Conservation (phyloP, 2,888 invertebrate species). For the Drepana falcataria region DNA sequence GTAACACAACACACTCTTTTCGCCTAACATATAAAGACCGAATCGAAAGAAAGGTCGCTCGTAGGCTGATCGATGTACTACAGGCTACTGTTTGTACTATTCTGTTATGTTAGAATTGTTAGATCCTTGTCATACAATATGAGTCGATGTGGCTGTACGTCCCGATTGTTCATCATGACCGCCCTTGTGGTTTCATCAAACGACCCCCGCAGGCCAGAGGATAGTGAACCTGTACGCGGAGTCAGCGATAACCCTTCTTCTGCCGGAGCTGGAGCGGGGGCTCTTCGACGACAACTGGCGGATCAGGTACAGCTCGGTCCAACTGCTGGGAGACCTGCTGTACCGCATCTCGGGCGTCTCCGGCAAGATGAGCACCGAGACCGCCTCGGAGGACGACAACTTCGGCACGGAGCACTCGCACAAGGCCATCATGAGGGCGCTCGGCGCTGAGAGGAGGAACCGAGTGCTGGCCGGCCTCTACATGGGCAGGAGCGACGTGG, state of each 20-base stretch:
- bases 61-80: too few relatives aligned
- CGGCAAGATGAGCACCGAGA: conserved; percentile 99
- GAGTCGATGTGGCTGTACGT: too few relatives aligned
- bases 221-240: conserved; percentile 98
- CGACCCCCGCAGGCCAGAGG: conserved; percentile 81
- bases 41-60: too few relatives aligned
- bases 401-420: conserved; percentile 98
- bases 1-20: too few relatives aligned
- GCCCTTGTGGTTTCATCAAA: too few relatives aligned
- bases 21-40: too few relatives aligned
- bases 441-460: conserved; percentile 94
- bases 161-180: too few relatives aligned
- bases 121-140: too few relatives aligned
- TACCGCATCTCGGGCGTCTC: conserved; percentile 98
- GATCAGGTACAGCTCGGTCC: conserved; percentile 95
- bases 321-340: conserved; percentile 95
- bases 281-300: conserved; percentile 99
- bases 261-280: conserved; percentile 96
- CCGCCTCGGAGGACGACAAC: conserved; percentile 98
- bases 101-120: too few relatives aligned
- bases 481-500: conserved; percentile 98
- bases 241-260: conserved; percentile 92
- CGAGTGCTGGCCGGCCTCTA: conserved; percentile 96
- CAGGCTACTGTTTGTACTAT: too few relatives aligned
- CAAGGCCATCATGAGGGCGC: conserved; percentile 90